Conservation (phyloP, 2,797 vertebrate genomes). For the Leptoclinus maculatus region DNA sequence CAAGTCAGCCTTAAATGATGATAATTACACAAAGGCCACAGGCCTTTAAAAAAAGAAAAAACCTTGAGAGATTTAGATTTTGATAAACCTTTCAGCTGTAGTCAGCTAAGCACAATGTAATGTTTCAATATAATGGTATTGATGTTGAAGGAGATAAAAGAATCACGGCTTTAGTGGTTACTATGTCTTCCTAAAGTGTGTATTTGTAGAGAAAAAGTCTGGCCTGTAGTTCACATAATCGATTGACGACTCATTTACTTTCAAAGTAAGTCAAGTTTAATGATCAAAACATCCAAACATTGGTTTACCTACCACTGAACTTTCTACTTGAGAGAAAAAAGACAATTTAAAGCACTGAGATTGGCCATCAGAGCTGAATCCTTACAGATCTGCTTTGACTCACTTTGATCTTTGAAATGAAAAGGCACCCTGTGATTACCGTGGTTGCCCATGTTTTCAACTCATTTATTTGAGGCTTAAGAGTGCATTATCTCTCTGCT, state of each 20-base stretch:
- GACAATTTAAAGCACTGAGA: constrained; percentile 11
- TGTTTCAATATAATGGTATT: not conserved
- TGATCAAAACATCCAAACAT: constrained; percentile 10
- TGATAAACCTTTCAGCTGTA: constrained; percentile 7
- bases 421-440: constrained; percentile 53
- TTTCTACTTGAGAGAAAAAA: constrained; percentile 14
- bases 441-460: constrained; percentile 42
- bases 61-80: not conserved
- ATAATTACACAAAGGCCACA: not conserved
- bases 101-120: constrained; percentile 1
- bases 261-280: constrained; percentile 3
- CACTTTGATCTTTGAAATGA: constrained; percentile 49
- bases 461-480: constrained; percentile 50
- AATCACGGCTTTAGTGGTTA: not conserved
- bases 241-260: constrained; percentile 3
- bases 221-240: not conserved
- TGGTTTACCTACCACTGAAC: not conserved
- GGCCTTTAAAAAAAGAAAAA: not conserved
- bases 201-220: not conserved
- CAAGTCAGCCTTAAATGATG: not conserved
- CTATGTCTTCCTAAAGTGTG: accelerated
- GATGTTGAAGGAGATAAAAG: not conserved
- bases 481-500: constrained; percentile 45
- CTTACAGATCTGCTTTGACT: constrained; percentile 34
- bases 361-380: constrained; percentile 11